Percentiles rank a stretch among this genome's conserved stretches.
Evolutionary conservation across 2,888 invertebrate genomes (phyloP).

Genomic region (Ophonus ardosiacus): DNA sequence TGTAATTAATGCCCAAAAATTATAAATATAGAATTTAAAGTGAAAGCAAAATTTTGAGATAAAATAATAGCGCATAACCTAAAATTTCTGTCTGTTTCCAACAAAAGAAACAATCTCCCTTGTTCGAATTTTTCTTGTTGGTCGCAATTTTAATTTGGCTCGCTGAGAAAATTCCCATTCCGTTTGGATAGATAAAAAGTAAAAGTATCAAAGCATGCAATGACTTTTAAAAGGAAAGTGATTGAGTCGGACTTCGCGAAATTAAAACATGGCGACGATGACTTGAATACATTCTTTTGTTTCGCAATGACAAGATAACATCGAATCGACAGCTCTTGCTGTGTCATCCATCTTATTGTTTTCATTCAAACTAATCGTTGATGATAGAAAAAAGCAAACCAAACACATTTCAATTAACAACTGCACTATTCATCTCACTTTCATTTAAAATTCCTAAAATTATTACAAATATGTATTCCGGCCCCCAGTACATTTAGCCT

Average conservation of each 20-base stretch:
- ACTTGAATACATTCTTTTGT: conserved; percentile 34
- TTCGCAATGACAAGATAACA: conserved; percentile 26
- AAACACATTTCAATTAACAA: background rate
- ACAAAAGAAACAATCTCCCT: background rate
- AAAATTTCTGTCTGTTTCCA: background rate
- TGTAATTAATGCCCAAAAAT: no score
- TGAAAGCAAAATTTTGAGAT: no score
- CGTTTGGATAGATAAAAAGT: conserved; percentile 14
- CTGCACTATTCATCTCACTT: background rate
- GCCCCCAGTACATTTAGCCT: no score
- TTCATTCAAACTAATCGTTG: background rate
- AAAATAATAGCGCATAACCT: no score
- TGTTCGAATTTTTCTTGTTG: background rate
- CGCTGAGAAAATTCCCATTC: background rate
- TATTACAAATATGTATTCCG: no score
- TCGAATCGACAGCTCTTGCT: conserved; percentile 11
- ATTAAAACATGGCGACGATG: conserved; percentile 28
- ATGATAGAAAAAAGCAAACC: background rate
- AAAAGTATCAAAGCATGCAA: conserved; percentile 14
- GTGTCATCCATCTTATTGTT: conserved; percentile 20
- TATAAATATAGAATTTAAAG: no score
- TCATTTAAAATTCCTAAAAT: no score
- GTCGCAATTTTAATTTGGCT: background rate
- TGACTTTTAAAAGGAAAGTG: conserved; percentile 4
- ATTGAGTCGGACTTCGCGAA: conserved; percentile 18